Evolutionary conservation across 2,888 invertebrate genomes (phyloP), one percentile per base, ranked within the genome.

Genomic region (Amphipyra berbera): DNA sequence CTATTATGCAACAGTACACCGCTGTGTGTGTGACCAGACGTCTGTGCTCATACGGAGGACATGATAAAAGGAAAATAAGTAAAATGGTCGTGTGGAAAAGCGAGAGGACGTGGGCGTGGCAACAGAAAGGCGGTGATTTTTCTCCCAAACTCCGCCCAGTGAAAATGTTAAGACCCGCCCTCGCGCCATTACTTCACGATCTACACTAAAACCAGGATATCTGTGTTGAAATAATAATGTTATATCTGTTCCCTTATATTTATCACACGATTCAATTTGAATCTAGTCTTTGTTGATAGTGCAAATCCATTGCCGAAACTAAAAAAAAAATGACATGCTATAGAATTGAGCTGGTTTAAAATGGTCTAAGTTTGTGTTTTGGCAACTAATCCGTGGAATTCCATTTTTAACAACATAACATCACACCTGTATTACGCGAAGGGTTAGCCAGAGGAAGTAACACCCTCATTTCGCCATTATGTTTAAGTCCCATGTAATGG

Each of bases 91-190:
- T 82, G 82, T 76, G 80, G 84, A 88, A 78, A 69, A 65, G 68
- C 64, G 82, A 81, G 78, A 79, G 74, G 71, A 58, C 69, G 73
- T 88, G 86, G 94, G 94, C 94, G 94, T 94, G 93, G 91, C 88
- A 45, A 46, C 68, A 55, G 81, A 82, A 90, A 93, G 94, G 94
- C 93, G 94, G 88, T 81, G 74, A 91, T 93, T 94, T 94, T 94
- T 94, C 90, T 88, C 84, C 61, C 58, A 78, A 85, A 86, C 93
- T 83, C 94, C 94, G 93, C 94, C 94, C 94, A 91, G 83, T 68
- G 73, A 92, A 92, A 93, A 87, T 84, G 82, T 54, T 53, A 44
- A 47, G 65, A 82, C 80, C 83, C 93, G 89, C 93, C 92, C 90
- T 83, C 75, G 73, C 90, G 90, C 92, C 92, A 93, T 93, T 90